These are phyloP conservation scores for Hippoglossus stenolepis DNA, from an alignment of 2,113 vertebrate genomes.

Conservation along the genomic window DNA sequence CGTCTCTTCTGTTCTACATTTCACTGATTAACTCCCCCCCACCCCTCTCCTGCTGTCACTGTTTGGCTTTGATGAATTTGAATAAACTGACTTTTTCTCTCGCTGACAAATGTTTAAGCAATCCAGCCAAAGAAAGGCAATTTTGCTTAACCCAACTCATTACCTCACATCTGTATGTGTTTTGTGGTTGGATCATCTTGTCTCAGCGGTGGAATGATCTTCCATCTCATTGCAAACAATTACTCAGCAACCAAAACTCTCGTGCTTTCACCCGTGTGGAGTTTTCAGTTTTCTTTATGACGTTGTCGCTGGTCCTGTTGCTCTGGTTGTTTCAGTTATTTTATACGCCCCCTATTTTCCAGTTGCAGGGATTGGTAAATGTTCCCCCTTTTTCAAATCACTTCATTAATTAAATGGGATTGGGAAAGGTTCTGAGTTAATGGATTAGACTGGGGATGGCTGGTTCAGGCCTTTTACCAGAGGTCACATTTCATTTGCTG, in stretches of 20 bases:
- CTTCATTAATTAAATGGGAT: constrained; percentile 95
- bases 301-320: constrained; percentile 32
- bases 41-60: constrained; percentile 58
- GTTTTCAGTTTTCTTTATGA: not conserved
- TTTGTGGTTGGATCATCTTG: constrained; percentile 65
- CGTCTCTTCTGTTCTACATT: constrained; percentile 60
- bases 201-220: constrained; percentile 64
- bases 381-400: constrained; percentile 89
- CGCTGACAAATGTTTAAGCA: constrained; percentile 70
- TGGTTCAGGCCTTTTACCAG: constrained; percentile 88
- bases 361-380: constrained; percentile 84
- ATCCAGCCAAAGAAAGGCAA: constrained; percentile 57
- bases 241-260: constrained; percentile 45
- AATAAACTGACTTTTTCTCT: constrained; percentile 71
- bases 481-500: constrained; percentile 95
- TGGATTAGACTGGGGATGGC: constrained; percentile 85
- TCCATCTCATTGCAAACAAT: constrained; percentile 52
- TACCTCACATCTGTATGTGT: constrained; percentile 67
- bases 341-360: constrained; percentile 79
- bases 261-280: constrained; percentile 30
- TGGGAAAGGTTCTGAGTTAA: constrained; percentile 90
- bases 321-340: constrained; percentile 53
- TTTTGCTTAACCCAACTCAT: constrained; percentile 62
- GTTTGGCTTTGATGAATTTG: constrained; percentile 75
- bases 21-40: constrained; percentile 56